Evolutionary conservation across 2,113 vertebrate species (phyloP).

Genomic region (Heterochromis multidens): DNA sequence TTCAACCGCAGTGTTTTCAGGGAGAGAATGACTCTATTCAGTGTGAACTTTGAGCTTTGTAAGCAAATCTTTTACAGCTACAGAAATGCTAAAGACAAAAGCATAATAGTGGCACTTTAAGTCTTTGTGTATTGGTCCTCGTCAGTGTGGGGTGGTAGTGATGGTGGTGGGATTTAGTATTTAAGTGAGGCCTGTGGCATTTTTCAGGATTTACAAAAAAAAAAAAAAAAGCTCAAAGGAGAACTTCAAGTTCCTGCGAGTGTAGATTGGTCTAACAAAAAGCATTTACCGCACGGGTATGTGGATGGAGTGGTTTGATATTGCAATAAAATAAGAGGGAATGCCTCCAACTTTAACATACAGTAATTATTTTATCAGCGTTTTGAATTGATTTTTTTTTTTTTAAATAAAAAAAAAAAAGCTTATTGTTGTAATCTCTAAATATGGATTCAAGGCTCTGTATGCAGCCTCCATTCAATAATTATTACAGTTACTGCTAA

Average conservation of each 20-base stretch:
- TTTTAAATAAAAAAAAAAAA: not conserved
- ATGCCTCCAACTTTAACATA: conserved; percentile 55
- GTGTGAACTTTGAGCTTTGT: not conserved
- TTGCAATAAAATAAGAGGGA: conserved; percentile 70
- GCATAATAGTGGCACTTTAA: not conserved
- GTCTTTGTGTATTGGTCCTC: conserved; percentile 31
- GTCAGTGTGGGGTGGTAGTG: not conserved
- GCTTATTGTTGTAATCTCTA: conserved; percentile 45
- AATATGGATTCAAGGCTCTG: conserved; percentile 49
- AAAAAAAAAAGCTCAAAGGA: not conserved
- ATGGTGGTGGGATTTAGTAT: conserved; percentile 8
- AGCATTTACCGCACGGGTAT: conserved; percentile 57
- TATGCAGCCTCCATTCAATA: conserved; percentile 49
- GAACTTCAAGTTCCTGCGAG: conserved; percentile 14
- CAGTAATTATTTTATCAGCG: conserved; percentile 58
- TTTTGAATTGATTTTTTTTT: conserved; percentile 51
- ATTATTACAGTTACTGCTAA: conserved; percentile 57
- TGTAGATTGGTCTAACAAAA: conserved; percentile 37
- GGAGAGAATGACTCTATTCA: not conserved
- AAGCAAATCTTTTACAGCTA: not conserved
- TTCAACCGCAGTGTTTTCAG: not conserved
- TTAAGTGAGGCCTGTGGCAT: conserved; percentile 32
- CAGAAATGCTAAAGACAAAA: not conserved
- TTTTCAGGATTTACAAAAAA: conserved; percentile 30
- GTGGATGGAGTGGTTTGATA: conserved; percentile 63